Base-by-base conservation (phyloP, 2,797 vertebrate species). In the Setipinna tenuifilis region DNA sequence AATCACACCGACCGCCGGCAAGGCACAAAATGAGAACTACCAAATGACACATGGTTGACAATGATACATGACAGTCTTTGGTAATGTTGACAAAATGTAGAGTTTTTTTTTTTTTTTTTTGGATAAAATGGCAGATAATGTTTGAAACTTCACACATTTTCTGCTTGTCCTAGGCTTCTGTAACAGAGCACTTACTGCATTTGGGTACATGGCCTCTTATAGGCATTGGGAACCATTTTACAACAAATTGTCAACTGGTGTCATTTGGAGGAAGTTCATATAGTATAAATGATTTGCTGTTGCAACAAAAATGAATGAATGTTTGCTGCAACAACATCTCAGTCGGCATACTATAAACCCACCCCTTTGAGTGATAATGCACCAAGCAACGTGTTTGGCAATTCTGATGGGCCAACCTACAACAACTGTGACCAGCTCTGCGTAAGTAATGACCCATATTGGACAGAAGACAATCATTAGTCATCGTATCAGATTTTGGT, bases 331-430 rank as follows among this genome's bases (percentile, higher is more conserved):
- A 25, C 50, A 83, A 21, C 71, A 78, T 78, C 17, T 82, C 81
- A 54, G 31, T 82, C 71, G 71, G 44, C 71, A 78, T 78, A 78
- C 71, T 78, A 78, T 78, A 41, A 78, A 41, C 71, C 71, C 71
- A 78, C 31, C 71, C 71, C 21, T 9, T 2, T 59, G 71, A 78
- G 35, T 19, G 21, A 44, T 10, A 78, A 44, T 78, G 68, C 71
- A 78, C 68, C 71, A 78, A 41, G 35, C 5, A 78, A 78, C 71
- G 44, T 41, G 7, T 44, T 78, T 9, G 31, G 71, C 71, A 78
- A 78, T 78, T 78, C 35, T 78, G 71, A 78, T 78, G 31, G 35
- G 71, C 71, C 35, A 19, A n/a, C 71, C 35, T 21, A 14, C 17
- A 41, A 41, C 71, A 41, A 44, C 28, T 17, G 16, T 19, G 14